Conservation (phyloP, 2,797 vertebrate species). For the Pseudochirops cupreus region DNA sequence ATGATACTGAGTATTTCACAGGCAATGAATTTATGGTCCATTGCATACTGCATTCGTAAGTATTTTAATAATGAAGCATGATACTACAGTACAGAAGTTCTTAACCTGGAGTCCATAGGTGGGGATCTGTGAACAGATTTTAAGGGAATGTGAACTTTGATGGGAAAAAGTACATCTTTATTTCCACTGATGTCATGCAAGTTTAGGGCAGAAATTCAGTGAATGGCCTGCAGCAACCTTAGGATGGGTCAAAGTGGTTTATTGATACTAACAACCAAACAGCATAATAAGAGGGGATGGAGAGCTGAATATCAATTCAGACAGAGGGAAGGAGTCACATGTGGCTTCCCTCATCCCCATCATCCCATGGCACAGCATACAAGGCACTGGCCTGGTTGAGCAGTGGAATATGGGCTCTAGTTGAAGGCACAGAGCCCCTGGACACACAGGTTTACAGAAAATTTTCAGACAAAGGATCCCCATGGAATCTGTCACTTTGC, state of each 20-base stretch:
- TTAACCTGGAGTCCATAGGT: background rate
- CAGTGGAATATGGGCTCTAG: background rate
- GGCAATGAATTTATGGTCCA: background rate
- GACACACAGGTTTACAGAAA: background rate
- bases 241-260: background rate
- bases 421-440: background rate
- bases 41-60: background rate
- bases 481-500: background rate
- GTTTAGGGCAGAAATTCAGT: background rate
- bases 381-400: background rate
- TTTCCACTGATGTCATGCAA: background rate
- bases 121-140: background rate
- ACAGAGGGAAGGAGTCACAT: background rate
- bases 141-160: background rate
- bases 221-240: background rate
- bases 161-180: background rate
- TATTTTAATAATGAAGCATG: background rate
- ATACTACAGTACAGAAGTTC: background rate
- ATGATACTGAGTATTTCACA: background rate
- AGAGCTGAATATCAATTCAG: background rate
- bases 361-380: background rate
- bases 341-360: background rate
- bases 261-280: background rate
- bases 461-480: background rate
- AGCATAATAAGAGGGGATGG: background rate